phyloP scores from a whole-genome alignment of 2,113 vertebrate genomes.

The Pygathrix nemaeus region DNA sequence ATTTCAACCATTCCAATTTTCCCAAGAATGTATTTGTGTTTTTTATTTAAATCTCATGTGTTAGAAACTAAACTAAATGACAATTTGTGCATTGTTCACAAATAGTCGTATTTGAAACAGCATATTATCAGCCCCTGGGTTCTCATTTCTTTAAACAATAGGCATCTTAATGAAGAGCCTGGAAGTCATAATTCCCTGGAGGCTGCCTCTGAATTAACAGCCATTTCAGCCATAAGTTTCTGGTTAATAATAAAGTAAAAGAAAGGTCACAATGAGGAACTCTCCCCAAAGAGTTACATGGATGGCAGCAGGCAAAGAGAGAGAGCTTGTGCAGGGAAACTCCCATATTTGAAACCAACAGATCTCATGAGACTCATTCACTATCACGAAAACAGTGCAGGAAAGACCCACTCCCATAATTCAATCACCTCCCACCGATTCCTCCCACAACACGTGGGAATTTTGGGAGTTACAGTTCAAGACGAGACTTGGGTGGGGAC shows the following conservation, averaged over 20 bases:
- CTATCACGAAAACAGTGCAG: too few species aligned
- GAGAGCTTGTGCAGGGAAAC: too few species aligned
- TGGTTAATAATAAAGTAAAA: conserved; percentile 30
- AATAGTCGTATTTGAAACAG: conserved; percentile 39
- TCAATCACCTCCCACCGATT: too few species aligned
- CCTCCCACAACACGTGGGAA: too few species aligned
- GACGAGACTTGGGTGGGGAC: too few species aligned
- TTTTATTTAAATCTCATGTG: conserved; percentile 72
- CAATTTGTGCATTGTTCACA: conserved; percentile 23
- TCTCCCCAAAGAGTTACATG: not conserved
- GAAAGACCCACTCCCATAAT: too few species aligned
- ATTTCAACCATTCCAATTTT: conserved; percentile 59
- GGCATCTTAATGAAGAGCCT: conserved; percentile 43
- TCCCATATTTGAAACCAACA: too few species aligned
- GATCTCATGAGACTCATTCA: too few species aligned
- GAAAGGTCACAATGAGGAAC: not conserved
- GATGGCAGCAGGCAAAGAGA: too few species aligned
- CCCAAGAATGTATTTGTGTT: conserved; percentile 43
- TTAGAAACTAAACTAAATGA: conserved; percentile 52
- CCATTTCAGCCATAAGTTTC: conserved; percentile 7
- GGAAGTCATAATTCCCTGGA: conserved; percentile 30
- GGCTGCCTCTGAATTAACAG: not conserved
- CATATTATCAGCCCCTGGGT: conserved; percentile 33
- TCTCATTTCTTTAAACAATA: conserved; percentile 48
- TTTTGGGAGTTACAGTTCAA: too few species aligned